These are phyloP conservation scores for Augiades crinisus DNA, from an alignment of 2,888 invertebrate species.

Conservation along the genomic window DNA sequence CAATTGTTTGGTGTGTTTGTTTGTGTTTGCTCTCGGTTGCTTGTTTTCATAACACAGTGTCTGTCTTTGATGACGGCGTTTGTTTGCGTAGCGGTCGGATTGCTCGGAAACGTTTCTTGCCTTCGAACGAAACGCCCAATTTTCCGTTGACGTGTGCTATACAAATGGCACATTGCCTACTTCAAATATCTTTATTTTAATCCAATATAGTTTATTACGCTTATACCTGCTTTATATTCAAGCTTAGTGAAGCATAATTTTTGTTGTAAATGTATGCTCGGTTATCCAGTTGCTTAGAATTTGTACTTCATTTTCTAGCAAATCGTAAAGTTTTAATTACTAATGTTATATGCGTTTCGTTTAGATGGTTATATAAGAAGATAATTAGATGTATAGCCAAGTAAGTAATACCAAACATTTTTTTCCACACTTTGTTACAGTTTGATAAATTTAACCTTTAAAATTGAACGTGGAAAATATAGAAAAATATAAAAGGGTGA, in stretches of 20 bases:
- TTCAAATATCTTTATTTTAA: neutral
- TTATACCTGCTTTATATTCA: too few relatives aligned
- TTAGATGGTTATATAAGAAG: too few relatives aligned
- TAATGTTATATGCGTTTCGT: too few relatives aligned
- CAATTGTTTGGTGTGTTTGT: slow-evolving; percentile 76
- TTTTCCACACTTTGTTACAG: neutral
- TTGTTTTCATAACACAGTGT: slow-evolving; percentile 78
- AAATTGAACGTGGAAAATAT: neutral
- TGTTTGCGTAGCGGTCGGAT: slow-evolving; percentile 66
- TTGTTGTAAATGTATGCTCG: too few relatives aligned
- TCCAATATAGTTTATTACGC: too few relatives aligned
- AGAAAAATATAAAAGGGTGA: neutral
- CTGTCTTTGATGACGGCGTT: slow-evolving; percentile 71
- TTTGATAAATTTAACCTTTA: neutral
- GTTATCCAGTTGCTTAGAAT: too few relatives aligned
- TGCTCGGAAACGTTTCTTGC: slow-evolving; percentile 43
- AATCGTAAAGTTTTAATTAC: too few relatives aligned
- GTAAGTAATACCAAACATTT: too few relatives aligned
- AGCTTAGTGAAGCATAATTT: too few relatives aligned
- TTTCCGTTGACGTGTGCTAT: slow-evolving; percentile 24
- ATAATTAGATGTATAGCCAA: too few relatives aligned
- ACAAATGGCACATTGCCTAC: neutral
- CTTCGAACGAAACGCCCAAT: slow-evolving; percentile 28
- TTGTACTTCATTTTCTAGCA: too few relatives aligned
- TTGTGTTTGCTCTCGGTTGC: slow-evolving; percentile 72